These are phyloP conservation scores for Reticulitermes lucifugus DNA, from an alignment of 2,888 invertebrate genomes.

Conservation along the genomic window DNA sequence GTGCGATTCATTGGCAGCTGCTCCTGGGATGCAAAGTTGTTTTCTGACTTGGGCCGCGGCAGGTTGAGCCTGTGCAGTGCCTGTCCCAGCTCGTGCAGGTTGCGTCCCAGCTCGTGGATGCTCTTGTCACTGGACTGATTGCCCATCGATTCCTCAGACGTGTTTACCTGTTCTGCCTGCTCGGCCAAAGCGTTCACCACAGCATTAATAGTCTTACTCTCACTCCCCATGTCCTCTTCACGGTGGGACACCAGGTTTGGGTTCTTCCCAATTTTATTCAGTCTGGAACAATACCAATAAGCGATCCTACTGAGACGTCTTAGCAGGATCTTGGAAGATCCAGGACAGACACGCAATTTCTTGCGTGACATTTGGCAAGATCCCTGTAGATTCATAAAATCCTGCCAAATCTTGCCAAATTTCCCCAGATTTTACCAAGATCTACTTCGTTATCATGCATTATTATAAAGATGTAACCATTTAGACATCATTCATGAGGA, in stretches of 20 bases:
- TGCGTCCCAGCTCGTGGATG: slow-evolving; percentile 72
- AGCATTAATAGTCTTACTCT: slow-evolving; percentile 90
- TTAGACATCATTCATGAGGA: background rate
- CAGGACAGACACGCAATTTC: slow-evolving; percentile 37
- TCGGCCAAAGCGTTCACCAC: slow-evolving; percentile 93
- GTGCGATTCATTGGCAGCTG: slow-evolving; percentile 61
- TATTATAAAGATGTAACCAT: background rate
- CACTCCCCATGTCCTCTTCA: slow-evolving; percentile 71
- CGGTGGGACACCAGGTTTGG: slow-evolving; percentile 89
- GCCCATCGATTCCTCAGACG: slow-evolving; percentile 78
- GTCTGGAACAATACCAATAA: slow-evolving; percentile 64
- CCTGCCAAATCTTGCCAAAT: slow-evolving; percentile 21
- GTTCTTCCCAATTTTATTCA: slow-evolving; percentile 98
- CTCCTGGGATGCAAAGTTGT: slow-evolving; percentile 77
- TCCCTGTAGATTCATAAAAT: background rate
- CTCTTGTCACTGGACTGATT: slow-evolving; percentile 54
- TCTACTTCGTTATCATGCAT: slow-evolving; percentile 11
- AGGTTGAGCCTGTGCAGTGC: slow-evolving; percentile 71
- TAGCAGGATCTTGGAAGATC: slow-evolving; percentile 39
- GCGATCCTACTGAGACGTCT: slow-evolving; percentile 39
- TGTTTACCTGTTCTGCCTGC: slow-evolving; percentile 87
- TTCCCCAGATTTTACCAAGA: slow-evolving; percentile 41
- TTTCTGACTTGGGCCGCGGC: slow-evolving; percentile 86
- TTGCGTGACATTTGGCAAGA: slow-evolving; percentile 37
- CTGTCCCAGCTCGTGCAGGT: slow-evolving; percentile 66